Evolutionary conservation across 1,140 invertebrate species (phyloP), one percentile per base, ranked within the genome.

Genomic region (Drosophila kikkawai): DNA sequence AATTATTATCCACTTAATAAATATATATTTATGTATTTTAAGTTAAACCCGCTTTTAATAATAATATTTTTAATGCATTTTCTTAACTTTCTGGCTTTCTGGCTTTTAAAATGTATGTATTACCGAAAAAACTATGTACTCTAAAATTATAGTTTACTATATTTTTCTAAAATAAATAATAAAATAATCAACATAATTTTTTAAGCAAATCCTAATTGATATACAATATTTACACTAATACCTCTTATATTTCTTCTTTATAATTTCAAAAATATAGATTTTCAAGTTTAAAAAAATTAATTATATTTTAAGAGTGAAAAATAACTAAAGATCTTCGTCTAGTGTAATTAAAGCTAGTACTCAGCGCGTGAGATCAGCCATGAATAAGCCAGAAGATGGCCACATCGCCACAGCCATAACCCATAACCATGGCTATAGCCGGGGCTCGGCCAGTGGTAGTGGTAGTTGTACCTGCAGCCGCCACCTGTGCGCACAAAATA

Each of bases 401-500:
- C 71, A 45, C 50, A 68, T 57, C 51, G 51, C 60, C 60, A 29
- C 32, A 26, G 57, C 50, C 68, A 63, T 48, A 48, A 61, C 45
- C 44, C 41, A 57, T 41, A 48, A 13, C 50, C 50, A 68, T 57
- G 34, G 61, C 39, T 37, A 41, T 53, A 53, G 66, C 34, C 34
- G 17, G 48, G 42, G 34, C 34, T 37, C 17, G 53, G 34, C 34
- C 19, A 44, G 48, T 12, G 6, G 29, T 17, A 15, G 36, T 41
- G 34, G 71, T 17, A 29, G 57, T 36, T 50, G 42, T 53, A 22
- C 50, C 61, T 45, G 48, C 45, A 76, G 84, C 63, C 82, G 79
- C 80, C 82, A 88, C 84, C 84, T 87, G 84, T 69, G 80, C 57
- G 83, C 70, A 75, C 70, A 82, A 80, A 82, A 88, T 88, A 87